A percentile compares a stretch with the other conserved stretches of the same genome.
Evolutionary conservation across 2,113 vertebrate genomes (phyloP).

Genomic region (Cranoglanis bouderius): DNA sequence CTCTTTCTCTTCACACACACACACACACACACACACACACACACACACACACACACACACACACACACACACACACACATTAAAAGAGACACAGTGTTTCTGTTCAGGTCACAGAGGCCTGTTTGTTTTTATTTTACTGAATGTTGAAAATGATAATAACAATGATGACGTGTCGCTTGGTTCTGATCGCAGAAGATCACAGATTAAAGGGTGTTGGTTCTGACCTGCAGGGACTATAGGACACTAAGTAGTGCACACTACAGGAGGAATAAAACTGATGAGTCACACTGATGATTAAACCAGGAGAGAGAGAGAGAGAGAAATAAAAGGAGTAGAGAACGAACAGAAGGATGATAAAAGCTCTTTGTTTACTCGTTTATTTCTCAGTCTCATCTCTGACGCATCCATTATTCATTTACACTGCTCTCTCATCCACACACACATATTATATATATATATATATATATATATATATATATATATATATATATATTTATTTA

Average conservation of each 20-base stretch:
- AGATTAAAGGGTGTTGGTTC: not conserved
- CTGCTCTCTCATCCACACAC: slow-evolving; percentile 17
- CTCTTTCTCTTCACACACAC: no score
- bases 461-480: no score
- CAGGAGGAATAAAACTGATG: slow-evolving; percentile 12
- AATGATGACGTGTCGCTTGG: no score
- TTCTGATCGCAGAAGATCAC: no score
- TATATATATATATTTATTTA: no score
- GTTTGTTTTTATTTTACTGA: no score
- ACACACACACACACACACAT: not conserved
- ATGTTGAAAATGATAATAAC: no score
- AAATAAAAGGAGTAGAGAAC: not conserved
- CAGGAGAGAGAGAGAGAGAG: not conserved
- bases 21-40: no score
- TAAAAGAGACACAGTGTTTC: not conserved
- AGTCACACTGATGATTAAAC: not conserved
- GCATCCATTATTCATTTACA: not conserved
- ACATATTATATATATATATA: no score
- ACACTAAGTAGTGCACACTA: not conserved
- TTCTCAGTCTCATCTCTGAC: not conserved
- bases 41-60: slow-evolving; percentile 9
- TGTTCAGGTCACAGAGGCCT: no score
- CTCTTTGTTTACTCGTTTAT: slow-evolving; percentile 12
- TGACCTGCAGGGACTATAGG: not conserved
- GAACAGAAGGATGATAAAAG: slow-evolving; percentile 1